Percentiles rank a stretch among this genome's conserved stretches.
Conservation (phyloP, 2,888 invertebrate genomes). For the Cosmorhoe ocellata region DNA sequence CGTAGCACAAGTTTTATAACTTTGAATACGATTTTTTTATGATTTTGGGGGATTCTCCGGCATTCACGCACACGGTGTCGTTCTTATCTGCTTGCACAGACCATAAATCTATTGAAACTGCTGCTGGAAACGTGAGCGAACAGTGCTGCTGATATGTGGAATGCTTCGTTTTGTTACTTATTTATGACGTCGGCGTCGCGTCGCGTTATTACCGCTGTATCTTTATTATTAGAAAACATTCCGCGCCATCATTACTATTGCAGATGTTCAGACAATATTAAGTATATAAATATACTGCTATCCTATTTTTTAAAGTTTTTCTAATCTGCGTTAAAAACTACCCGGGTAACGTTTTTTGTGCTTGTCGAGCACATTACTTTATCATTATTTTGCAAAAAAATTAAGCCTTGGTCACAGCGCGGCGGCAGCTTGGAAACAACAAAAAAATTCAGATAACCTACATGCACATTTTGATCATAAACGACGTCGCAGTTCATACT, state of each 20-base stretch:
- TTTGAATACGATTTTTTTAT: too few species aligned
- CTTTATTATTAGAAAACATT: constrained; percentile 8
- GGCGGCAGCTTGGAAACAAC: too few species aligned
- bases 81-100: not conserved
- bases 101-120: constrained; percentile 3
- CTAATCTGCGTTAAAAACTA: too few species aligned
- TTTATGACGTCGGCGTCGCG: constrained; percentile 1
- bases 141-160: not conserved
- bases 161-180: constrained; percentile 1
- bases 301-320: too few species aligned
- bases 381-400: too few species aligned
- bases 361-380: too few species aligned
- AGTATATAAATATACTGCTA: not conserved
- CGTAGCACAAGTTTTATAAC: too few species aligned
- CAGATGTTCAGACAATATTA: not conserved
- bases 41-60: not conserved
- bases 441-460: too few species aligned
- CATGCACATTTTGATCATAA: too few species aligned
- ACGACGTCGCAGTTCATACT: too few species aligned
- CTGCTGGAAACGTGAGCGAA: constrained; percentile 2
- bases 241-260: not conserved
- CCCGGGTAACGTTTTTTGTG: too few species aligned
- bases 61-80: not conserved
- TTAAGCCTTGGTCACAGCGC: too few species aligned
- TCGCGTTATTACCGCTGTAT: constrained; percentile 1